Percentiles rank a stretch among this genome's conserved stretches.
Conservation (phyloP, 53 echinoderm and acorn worm genomes). For the Antedon mediterranea region DNA sequence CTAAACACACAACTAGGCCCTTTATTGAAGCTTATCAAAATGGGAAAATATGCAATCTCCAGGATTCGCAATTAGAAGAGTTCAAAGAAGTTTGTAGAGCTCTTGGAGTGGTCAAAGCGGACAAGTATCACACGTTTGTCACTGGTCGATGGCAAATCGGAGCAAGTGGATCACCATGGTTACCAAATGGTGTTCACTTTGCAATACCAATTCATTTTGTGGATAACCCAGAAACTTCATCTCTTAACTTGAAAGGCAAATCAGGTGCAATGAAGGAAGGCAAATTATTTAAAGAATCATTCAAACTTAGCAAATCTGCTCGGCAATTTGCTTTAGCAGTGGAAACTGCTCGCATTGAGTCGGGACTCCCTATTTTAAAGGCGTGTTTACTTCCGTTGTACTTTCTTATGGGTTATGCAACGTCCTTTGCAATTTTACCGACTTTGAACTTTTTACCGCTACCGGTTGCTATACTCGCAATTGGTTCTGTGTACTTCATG, state of each 20-base stretch:
- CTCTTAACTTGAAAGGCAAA: constrained; percentile 30
- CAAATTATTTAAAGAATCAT: constrained; percentile 23
- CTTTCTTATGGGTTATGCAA: constrained; percentile 29
- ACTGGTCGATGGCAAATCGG: constrained; percentile 46
- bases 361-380: constrained; percentile 28
- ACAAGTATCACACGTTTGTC: constrained; percentile 28
- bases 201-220: constrained; percentile 48
- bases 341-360: constrained; percentile 30
- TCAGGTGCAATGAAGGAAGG: no score
- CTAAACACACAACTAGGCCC: constrained; percentile 39
- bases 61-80: constrained; percentile 28
- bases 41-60: constrained; percentile 17
- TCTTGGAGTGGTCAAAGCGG: constrained; percentile 23
- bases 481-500: constrained; percentile 25
- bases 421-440: constrained; percentile 29
- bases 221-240: constrained; percentile 30
- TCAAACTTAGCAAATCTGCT: constrained; percentile 39
- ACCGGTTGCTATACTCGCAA: constrained; percentile 13
- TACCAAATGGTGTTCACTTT: constrained; percentile 62
- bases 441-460: constrained; percentile 28
- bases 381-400: constrained; percentile 45
- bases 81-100: constrained; percentile 45
- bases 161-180: constrained; percentile 45
- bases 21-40: constrained; percentile 48
- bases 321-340: constrained; percentile 62